phyloP scores from a whole-genome alignment of 2,797 vertebrate species.

The Nyctibius grandis region DNA sequence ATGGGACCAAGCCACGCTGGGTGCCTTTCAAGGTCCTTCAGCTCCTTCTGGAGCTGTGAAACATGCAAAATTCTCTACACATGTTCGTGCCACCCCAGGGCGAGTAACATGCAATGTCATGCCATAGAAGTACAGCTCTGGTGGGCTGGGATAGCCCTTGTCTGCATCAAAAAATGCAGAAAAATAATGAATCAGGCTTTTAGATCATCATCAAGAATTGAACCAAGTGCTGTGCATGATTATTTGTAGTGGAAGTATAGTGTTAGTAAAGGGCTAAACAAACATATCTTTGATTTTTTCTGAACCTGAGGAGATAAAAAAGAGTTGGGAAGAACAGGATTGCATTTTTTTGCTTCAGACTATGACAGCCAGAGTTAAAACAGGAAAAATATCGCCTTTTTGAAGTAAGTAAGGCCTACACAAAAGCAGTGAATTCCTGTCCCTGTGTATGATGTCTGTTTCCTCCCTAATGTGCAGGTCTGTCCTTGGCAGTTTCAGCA shows the following conservation, averaged over 20 bases:
- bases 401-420: background rate
- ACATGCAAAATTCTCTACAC: background rate
- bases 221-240: background rate
- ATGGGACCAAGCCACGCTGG: background rate
- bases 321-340: background rate
- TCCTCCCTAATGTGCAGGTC: background rate
- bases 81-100: background rate
- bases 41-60: background rate
- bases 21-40: background rate
- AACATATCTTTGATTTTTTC: background rate
- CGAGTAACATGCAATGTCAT: background rate
- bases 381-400: background rate
- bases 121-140: background rate
- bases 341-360: background rate
- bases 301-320: background rate
- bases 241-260: background rate
- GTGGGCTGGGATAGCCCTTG: background rate
- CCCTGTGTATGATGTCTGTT: background rate
- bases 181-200: background rate
- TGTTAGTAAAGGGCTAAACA: background rate
- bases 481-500: background rate
- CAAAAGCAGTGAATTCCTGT: background rate
- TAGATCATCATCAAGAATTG: background rate
- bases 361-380: background rate
- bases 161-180: background rate